Percentiles rank a stretch among this genome's conserved stretches.
These are phyloP conservation scores for Nomada fucata DNA, from an alignment of 2,888 invertebrate genomes.

Conservation along the genomic window DNA sequence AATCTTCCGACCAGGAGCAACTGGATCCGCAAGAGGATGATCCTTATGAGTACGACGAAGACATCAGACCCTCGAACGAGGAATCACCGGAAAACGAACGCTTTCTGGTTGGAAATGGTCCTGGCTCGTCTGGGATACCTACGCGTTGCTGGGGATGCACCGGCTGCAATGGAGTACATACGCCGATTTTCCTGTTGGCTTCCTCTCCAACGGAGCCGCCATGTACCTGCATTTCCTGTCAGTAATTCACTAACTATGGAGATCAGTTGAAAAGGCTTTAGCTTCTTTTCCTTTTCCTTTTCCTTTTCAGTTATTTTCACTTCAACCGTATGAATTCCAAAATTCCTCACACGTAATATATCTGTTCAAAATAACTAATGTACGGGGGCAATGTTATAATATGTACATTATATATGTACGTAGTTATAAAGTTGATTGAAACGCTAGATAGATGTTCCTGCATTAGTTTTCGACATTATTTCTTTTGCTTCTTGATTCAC, in stretches of 20 bases:
- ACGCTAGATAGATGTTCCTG: too few relatives aligned
- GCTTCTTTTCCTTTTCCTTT: slow-evolving; percentile 37
- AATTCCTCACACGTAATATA: background rate
- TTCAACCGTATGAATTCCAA: background rate
- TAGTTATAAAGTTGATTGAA: too few relatives aligned
- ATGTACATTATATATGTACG: too few relatives aligned
- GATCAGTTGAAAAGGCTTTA: slow-evolving; percentile 29
- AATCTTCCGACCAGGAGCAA: slow-evolving; percentile 58
- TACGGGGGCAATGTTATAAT: too few relatives aligned
- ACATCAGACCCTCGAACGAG: slow-evolving; percentile 76
- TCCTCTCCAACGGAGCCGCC: slow-evolving; percentile 77
- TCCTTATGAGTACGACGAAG: slow-evolving; percentile 85
- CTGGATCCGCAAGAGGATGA: slow-evolving; percentile 81
- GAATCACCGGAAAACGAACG: slow-evolving; percentile 52
- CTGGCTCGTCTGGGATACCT: slow-evolving; percentile 57
- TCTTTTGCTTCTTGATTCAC: too few relatives aligned
- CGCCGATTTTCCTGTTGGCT: slow-evolving; percentile 80
- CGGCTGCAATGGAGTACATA: slow-evolving; percentile 65
- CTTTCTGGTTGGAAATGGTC: slow-evolving; percentile 48
- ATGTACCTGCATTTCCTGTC: slow-evolving; percentile 78
- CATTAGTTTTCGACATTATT: too few relatives aligned
- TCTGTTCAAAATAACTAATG: background rate
- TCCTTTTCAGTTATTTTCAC: slow-evolving; percentile 2
- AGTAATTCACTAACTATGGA: slow-evolving; percentile 64
- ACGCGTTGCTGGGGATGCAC: slow-evolving; percentile 78